Percentiles rank a stretch among this genome's conserved stretches.
Evolutionary conservation across 2,113 vertebrate genomes (phyloP).

Genomic region (Telmatochromis brichardi): DNA sequence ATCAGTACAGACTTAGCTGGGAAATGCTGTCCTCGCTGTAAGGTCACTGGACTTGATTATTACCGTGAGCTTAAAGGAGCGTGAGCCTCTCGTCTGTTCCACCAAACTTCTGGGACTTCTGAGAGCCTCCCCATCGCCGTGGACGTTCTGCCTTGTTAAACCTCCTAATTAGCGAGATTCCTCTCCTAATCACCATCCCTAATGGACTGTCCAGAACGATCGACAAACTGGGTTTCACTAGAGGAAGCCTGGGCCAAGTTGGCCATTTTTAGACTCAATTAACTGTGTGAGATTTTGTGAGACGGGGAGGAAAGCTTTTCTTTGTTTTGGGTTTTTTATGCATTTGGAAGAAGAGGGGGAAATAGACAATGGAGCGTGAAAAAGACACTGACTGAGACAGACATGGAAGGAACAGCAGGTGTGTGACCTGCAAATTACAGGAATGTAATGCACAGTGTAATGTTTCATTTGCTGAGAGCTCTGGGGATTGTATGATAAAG

Average conservation of each 20-base stretch:
- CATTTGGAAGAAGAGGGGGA: not conserved
- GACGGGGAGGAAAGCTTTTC: not conserved
- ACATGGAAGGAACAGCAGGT: not conserved
- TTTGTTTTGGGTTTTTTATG: not conserved
- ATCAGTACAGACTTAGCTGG: not conserved
- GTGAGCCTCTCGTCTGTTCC: not conserved
- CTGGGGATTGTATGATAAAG: conserved; percentile 17
- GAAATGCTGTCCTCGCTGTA: not conserved
- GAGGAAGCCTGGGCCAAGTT: not conserved
- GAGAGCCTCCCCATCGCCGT: not conserved
- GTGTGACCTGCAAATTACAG: not conserved
- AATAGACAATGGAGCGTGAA: not conserved
- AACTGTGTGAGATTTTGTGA: not conserved
- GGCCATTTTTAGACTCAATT: conserved; percentile 37
- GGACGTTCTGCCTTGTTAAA: conserved; percentile 39
- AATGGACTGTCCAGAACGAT: conserved; percentile 45
- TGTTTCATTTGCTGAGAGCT: conserved; percentile 14
- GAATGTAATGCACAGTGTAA: conserved; percentile 20
- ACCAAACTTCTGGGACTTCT: conserved; percentile 1
- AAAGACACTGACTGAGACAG: not conserved
- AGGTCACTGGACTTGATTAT: conserved; percentile 6
- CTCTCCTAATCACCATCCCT: conserved; percentile 34
- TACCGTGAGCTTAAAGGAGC: not conserved
- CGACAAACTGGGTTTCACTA: conserved; percentile 19
- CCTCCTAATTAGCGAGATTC: conserved; percentile 43